These are phyloP conservation scores for Centropus bengalensis DNA, from an alignment of 2,113 vertebrate species.

Conservation along the genomic window DNA sequence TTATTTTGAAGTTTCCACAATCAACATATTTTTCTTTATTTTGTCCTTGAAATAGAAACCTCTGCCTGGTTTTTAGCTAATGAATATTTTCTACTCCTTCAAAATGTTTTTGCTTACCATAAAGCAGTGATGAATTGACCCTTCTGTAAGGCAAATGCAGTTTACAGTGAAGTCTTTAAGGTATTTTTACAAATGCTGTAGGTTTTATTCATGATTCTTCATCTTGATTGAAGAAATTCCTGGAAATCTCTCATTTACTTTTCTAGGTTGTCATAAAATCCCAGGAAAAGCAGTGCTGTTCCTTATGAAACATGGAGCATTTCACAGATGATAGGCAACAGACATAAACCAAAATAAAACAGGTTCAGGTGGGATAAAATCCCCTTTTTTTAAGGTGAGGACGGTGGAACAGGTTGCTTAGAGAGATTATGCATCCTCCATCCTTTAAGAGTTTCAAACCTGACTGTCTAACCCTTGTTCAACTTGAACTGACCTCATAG, in stretches of 20 bases:
- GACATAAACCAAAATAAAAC: background rate
- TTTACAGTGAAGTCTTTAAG: background rate
- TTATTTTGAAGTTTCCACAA: background rate
- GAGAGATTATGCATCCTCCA: background rate
- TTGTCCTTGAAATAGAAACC: background rate
- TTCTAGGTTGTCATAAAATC: background rate
- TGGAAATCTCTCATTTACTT: background rate
- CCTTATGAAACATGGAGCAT: background rate
- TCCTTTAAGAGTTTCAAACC: background rate
- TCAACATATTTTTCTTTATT: constrained; percentile 5
- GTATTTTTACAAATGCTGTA: background rate
- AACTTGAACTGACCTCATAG: background rate
- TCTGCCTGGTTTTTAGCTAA: background rate
- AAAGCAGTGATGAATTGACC: background rate
- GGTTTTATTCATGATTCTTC: background rate
- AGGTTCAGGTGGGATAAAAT: background rate
- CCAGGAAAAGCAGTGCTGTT: background rate
- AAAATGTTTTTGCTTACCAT: background rate
- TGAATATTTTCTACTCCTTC: constrained; percentile 6
- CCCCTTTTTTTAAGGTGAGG: background rate
- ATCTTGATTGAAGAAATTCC: background rate
- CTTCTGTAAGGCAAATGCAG: background rate
- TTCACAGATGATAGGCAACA: background rate
- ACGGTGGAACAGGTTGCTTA: background rate
- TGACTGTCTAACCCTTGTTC: background rate